Conservation (phyloP, 2,888 invertebrate species). For the Tinea pellionella region DNA sequence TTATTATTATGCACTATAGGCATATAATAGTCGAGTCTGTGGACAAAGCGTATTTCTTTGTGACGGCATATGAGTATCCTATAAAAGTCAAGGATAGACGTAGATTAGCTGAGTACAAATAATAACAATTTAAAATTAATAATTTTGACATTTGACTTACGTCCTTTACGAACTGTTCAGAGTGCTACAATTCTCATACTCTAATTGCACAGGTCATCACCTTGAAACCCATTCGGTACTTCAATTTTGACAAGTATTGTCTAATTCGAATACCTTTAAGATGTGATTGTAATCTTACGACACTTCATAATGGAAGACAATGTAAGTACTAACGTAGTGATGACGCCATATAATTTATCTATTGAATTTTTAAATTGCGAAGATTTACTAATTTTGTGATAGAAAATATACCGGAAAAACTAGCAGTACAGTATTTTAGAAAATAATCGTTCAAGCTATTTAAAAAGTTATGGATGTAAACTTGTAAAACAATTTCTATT, state of each 20-base stretch:
- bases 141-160: background rate
- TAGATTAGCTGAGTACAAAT: too few species aligned
- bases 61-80: too few species aligned
- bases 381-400: too few species aligned
- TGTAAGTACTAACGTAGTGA: background rate
- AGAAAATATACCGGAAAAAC: too few species aligned
- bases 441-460: too few species aligned
- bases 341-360: background rate
- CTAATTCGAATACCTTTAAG: background rate
- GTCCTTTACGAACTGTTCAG: background rate
- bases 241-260: background rate
- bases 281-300: background rate
- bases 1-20: too few species aligned
- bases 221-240: background rate
- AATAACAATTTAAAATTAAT: background rate
- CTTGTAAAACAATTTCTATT: too few species aligned
- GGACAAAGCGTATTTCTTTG: too few species aligned
- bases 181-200: background rate
- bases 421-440: too few species aligned
- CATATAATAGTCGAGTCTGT: too few species aligned
- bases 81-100: too few species aligned
- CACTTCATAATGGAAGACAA: background rate
- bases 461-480: too few species aligned
- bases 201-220: background rate
- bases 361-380: background rate